Percentiles rank a stretch among this genome's conserved stretches.
phyloP scores from a whole-genome alignment of 2,797 vertebrate species.

The Danionella dracula region DNA sequence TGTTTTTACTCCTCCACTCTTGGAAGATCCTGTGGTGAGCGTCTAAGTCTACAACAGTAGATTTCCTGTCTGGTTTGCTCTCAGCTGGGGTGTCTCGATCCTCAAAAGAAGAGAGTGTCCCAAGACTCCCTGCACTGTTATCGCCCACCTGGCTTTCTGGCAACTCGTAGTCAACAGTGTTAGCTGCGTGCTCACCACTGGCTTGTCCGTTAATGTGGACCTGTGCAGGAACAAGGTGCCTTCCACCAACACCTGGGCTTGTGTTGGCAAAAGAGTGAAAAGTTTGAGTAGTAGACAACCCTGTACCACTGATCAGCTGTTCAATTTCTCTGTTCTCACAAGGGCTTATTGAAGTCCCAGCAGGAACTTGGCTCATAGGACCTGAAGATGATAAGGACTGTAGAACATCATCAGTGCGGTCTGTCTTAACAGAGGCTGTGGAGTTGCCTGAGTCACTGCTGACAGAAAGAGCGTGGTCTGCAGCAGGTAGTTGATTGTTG shows the following conservation, averaged over 20 bases:
- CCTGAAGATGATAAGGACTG: slow-evolving; percentile 47
- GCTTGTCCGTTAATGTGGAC: slow-evolving; percentile 84
- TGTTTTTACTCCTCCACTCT: slow-evolving; percentile 39
- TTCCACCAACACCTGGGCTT: slow-evolving; percentile 64
- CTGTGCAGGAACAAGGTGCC: slow-evolving; percentile 88
- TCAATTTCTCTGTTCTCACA: slow-evolving; percentile 86
- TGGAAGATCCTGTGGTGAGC: slow-evolving; percentile 37
- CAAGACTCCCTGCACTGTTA: slow-evolving; percentile 88
- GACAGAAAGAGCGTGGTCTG: slow-evolving; percentile 83
- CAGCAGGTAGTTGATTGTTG: slow-evolving; percentile 62
- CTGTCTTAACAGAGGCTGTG: slow-evolving; percentile 90
- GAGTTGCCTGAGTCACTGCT: slow-evolving; percentile 98
- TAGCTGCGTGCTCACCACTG: slow-evolving; percentile 79
- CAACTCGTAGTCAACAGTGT: slow-evolving; percentile 88
- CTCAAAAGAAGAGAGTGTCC: slow-evolving; percentile 89
- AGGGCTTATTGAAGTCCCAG: slow-evolving; percentile 63
- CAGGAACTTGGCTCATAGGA: slow-evolving; percentile 31
- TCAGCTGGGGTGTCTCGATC: slow-evolving; percentile 68
- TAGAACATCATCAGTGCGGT: slow-evolving; percentile 85
- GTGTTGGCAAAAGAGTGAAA: slow-evolving; percentile 56
- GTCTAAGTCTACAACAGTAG: slow-evolving; percentile 24
- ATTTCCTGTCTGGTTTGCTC: slow-evolving; percentile 17
- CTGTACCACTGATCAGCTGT: slow-evolving; percentile 85
- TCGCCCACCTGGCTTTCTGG: slow-evolving; percentile 84
- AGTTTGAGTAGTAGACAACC: slow-evolving; percentile 43